Percentiles rank a stretch among this genome's conserved stretches.
Evolutionary conservation across 2,888 invertebrate genomes (phyloP).

Genomic region (Dynastes grantii): DNA sequence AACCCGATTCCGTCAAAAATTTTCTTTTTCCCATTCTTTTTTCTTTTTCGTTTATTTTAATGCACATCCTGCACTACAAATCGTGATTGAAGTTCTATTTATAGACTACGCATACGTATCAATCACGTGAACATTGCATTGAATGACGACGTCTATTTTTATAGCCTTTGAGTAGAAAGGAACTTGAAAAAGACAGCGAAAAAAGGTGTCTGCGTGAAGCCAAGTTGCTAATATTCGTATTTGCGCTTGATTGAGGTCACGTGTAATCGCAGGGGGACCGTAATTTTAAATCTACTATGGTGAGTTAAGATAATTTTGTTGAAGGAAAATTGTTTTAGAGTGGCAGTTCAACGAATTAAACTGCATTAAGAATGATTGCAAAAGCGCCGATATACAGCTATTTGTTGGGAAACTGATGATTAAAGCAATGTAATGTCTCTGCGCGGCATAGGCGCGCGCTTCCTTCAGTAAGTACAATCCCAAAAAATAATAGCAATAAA

Average conservation of each 20-base stretch:
- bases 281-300: background rate
- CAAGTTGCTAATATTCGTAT: background rate
- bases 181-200: background rate
- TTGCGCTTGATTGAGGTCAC: background rate
- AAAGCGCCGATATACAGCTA: no score
- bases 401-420: no score
- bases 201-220: background rate
- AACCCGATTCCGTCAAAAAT: background rate
- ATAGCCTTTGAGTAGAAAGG: background rate
- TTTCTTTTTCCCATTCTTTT: background rate
- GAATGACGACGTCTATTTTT: conserved; percentile 4
- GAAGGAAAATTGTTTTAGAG: no score
- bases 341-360: background rate
- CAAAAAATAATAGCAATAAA: no score
- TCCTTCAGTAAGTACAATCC: no score
- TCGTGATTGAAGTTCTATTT: conserved; percentile 17
- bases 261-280: background rate
- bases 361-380: background rate
- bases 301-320: background rate
- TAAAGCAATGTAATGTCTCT: no score
- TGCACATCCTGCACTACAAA: conserved; percentile 15
- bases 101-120: background rate
- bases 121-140: background rate
- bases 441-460: no score
- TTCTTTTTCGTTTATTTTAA: background rate